phyloP scores from a whole-genome alignment of 2,888 invertebrate species.

The Leptinotarsa haldemani region DNA sequence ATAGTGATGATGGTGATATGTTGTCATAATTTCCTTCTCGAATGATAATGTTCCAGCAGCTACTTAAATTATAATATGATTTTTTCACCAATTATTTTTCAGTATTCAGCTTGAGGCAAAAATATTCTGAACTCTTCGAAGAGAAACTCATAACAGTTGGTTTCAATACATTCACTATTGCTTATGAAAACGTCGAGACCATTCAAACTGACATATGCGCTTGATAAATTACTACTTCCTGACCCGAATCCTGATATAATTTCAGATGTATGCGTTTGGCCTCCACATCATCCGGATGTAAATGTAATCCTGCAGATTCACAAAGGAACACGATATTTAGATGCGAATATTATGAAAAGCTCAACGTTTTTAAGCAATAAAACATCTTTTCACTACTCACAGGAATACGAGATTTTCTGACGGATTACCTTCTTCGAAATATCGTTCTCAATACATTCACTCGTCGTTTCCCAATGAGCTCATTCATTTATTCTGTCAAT shows the following conservation, averaged over 20 bases:
- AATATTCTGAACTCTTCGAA: no score
- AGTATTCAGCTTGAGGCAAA: no score
- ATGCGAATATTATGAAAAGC: constrained; percentile 10
- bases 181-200: background rate
- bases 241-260: constrained; percentile 2
- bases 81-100: no score
- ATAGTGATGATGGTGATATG: no score
- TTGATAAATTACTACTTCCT: background rate
- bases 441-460: background rate
- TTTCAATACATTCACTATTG: background rate
- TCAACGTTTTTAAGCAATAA: background rate
- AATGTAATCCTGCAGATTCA: background rate
- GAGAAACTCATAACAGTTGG: no score
- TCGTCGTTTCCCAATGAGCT: background rate
- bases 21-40: no score
- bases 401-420: background rate
- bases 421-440: background rate
- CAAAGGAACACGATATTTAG: constrained; percentile 1
- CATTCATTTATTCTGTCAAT: background rate
- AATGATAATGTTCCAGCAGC: no score
- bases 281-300: background rate
- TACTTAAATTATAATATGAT: no score
- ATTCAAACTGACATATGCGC: background rate
- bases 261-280: background rate
- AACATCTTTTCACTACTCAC: background rate